phyloP scores from a whole-genome alignment of 2,113 vertebrate species.

The Planiliza haematocheilus region DNA sequence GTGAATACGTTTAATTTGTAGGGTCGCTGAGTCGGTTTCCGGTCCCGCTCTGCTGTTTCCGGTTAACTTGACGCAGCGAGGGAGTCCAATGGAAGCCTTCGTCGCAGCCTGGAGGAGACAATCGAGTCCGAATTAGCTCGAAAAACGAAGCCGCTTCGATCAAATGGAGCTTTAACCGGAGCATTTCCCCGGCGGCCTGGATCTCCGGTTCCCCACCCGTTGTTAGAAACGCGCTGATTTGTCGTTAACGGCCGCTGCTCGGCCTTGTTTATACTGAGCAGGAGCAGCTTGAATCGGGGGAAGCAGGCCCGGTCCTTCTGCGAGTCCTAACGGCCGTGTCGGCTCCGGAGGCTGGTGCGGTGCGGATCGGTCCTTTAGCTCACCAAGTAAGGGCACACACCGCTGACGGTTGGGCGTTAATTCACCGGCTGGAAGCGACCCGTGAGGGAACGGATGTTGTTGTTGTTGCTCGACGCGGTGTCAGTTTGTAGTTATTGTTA shows the following conservation, averaged over 20 bases:
- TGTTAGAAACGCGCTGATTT: not conserved
- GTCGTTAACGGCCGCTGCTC: not conserved
- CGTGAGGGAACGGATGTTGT: not conserved
- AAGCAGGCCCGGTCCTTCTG: conserved; percentile 68
- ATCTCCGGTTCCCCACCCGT: too few relatives aligned
- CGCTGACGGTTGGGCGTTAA: too few relatives aligned
- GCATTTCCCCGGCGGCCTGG: not conserved
- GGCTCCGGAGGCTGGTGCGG: conserved; percentile 42
- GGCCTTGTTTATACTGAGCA: conserved; percentile 80
- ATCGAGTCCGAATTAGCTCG: conserved; percentile 69
- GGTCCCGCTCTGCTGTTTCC: not conserved
- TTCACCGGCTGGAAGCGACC: fast-evolving
- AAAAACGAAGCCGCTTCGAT: conserved; percentile 19
- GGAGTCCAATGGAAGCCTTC: conserved; percentile 82
- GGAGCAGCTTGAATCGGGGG: conserved; percentile 49
- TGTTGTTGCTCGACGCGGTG: not conserved
- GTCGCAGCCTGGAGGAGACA: conserved; percentile 76
- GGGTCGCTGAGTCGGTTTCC: fast-evolving
- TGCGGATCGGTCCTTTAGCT: conserved; percentile 66
- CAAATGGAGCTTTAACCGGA: not conserved
- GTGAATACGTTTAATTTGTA: conserved; percentile 33
- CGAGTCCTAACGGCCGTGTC: conserved; percentile 51
- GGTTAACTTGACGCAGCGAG: conserved; percentile 52
- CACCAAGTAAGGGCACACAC: conserved; percentile 80
- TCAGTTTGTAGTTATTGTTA: conserved; percentile 65